Percentiles rank a stretch among this genome's conserved stretches.
Conservation (phyloP, 2,888 invertebrate genomes). For the Habroteleia sp. region DNA sequence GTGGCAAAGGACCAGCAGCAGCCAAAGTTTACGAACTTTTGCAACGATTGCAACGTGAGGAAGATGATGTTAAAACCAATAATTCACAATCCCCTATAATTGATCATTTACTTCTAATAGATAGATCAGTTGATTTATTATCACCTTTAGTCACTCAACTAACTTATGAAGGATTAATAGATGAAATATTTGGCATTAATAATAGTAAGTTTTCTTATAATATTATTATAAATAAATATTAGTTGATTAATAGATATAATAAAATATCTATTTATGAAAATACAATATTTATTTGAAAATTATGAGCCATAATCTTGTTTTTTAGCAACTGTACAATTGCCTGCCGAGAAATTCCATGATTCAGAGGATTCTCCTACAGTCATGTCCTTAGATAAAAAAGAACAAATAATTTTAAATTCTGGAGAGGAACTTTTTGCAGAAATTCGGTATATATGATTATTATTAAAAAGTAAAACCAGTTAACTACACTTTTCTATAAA, state of each 20-base stretch:
- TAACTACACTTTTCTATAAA: no score
- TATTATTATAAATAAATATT: no score
- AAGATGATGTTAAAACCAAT: slow-evolving; percentile 82
- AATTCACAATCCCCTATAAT: slow-evolving; percentile 84
- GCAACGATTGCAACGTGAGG: slow-evolving; percentile 86
- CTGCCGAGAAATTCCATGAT: slow-evolving; percentile 90
- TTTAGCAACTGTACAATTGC: slow-evolving; percentile 89
- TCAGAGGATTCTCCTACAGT: slow-evolving; percentile 85
- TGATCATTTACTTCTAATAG: slow-evolving; percentile 94
- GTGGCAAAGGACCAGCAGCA: slow-evolving; percentile 94
- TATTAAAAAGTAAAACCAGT: no score
- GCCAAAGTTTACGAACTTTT: slow-evolving; percentile 94
- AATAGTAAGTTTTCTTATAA: slow-evolving; percentile 81
- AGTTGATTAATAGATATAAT: no score
- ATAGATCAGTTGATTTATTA: slow-evolving; percentile 94
- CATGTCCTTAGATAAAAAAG: slow-evolving; percentile 86
- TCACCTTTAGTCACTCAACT: slow-evolving; percentile 96
- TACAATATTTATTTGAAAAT: no score
- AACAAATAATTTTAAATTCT: slow-evolving; percentile 91
- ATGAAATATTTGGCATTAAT: slow-evolving; percentile 95
- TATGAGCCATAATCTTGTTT: no score
- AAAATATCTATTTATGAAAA: no score
- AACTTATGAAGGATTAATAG: slow-evolving; percentile 98
- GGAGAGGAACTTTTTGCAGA: slow-evolving; percentile 94
- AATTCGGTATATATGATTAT: no score